phyloP scores from a whole-genome alignment of 2,113 vertebrate species.

The Hippocampus mohnikei region DNA sequence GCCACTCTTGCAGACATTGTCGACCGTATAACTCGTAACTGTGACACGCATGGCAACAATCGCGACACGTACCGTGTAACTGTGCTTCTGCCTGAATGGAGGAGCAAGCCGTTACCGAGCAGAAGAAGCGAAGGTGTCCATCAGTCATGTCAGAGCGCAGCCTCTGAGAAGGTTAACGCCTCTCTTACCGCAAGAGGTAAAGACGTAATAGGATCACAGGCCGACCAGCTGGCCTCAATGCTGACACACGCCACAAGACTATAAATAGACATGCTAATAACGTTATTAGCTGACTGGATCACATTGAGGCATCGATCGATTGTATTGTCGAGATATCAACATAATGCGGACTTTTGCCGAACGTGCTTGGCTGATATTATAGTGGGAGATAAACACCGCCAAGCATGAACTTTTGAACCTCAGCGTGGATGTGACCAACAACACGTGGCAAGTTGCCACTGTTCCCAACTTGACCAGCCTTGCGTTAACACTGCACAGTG shows the following conservation, averaged over 20 bases:
- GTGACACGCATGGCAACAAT: not conserved
- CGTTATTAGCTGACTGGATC: slow-evolving; percentile 34
- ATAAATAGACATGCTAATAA: slow-evolving; percentile 52
- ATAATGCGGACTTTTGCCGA: not conserved
- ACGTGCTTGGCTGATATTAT: not conserved
- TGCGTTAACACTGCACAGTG: not conserved
- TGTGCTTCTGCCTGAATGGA: slow-evolving; percentile 24
- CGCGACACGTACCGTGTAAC: slow-evolving; percentile 25
- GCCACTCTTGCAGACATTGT: not conserved
- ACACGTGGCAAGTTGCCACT: not conserved
- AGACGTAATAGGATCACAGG: slow-evolving; percentile 59
- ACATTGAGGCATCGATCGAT: not conserved
- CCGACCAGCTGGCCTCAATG: slow-evolving; percentile 48
- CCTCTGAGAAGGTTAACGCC: slow-evolving; percentile 17
- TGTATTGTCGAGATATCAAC: too few relatives aligned
- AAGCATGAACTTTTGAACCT: not conserved
- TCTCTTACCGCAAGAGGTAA: slow-evolving; percentile 18
- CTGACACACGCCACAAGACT: slow-evolving; percentile 29
- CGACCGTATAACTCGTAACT: not conserved
- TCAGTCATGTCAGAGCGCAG: slow-evolving; percentile 16
- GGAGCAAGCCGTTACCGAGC: slow-evolving; percentile 20
- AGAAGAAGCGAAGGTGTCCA: slow-evolving; percentile 22
- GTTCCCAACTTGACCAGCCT: not conserved
- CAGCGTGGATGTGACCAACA: not conserved
- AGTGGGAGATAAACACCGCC: not conserved